A percentile compares a stretch with the other conserved stretches of the same genome.
These are phyloP conservation scores for Omphaloscelis lunosa DNA, from an alignment of 2,888 invertebrate genomes.

Conservation along the genomic window DNA sequence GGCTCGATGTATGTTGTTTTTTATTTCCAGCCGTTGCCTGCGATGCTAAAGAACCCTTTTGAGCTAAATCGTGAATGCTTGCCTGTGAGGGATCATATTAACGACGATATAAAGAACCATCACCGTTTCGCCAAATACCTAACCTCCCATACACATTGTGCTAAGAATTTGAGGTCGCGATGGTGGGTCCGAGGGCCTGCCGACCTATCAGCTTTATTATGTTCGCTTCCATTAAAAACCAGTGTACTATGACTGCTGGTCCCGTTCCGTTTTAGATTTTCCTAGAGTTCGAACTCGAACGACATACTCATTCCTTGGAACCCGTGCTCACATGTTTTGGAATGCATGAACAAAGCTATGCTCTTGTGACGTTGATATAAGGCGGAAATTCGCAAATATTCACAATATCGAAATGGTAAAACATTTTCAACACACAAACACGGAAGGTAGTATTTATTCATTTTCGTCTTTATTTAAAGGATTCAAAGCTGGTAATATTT, in stretches of 20 bases:
- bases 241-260: constrained; percentile 88
- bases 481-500: constrained; percentile 70
- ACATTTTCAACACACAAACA: constrained; percentile 86
- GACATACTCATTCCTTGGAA: constrained; percentile 89
- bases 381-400: constrained; percentile 83
- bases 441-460: constrained; percentile 89
- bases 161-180: constrained; percentile 83
- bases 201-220: constrained; percentile 83
- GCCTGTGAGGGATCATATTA: constrained; percentile 91
- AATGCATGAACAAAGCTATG: constrained; percentile 86
- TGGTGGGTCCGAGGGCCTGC: constrained; percentile 67
- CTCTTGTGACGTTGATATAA: constrained; percentile 82
- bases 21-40: constrained; percentile 91
- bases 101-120: constrained; percentile 89
- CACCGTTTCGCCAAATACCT: constrained; percentile 88
- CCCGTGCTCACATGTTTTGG: constrained; percentile 82
- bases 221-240: constrained; percentile 86
- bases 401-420: constrained; percentile 88
- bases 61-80: constrained; percentile 91
- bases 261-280: constrained; percentile 65
- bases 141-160: constrained; percentile 89
- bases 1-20: constrained; percentile 91
- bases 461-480: constrained; percentile 82
- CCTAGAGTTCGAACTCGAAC: constrained; percentile 59
- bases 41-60: constrained; percentile 91